A percentile compares a stretch with the other conserved stretches of the same genome.
Conservation (phyloP, 2,113 vertebrate species). For the Conger conger region DNA sequence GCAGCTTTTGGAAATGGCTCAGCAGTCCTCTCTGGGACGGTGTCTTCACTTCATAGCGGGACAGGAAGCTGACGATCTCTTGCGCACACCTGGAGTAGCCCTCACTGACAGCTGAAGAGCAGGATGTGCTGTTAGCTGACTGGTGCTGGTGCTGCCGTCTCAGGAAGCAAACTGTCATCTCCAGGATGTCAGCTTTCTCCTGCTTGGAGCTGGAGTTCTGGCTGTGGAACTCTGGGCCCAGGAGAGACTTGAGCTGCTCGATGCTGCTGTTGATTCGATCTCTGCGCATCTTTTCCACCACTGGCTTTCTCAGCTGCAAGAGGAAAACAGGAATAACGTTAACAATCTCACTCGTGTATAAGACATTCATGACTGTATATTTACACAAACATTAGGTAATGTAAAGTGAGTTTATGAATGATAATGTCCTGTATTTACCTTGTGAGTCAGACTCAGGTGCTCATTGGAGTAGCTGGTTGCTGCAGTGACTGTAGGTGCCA, state of each 20-base stretch:
- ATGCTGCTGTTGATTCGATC: slow-evolving; percentile 24
- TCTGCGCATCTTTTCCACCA: slow-evolving; percentile 28
- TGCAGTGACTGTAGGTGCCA: slow-evolving; percentile 20
- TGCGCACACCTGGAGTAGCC: slow-evolving; percentile 54
- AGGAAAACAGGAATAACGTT: neutral
- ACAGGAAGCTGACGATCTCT: slow-evolving; percentile 57
- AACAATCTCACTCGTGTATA: no score
- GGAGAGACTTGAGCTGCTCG: slow-evolving; percentile 21
- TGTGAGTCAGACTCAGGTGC: slow-evolving; percentile 13
- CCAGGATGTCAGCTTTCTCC: slow-evolving; percentile 62
- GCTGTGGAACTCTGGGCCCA: slow-evolving; percentile 49
- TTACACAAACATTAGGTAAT: no score
- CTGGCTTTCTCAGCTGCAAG: slow-evolving; percentile 8
- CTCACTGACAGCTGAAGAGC: slow-evolving; percentile 41
- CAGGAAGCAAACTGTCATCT: slow-evolving; percentile 65
- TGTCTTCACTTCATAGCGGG: slow-evolving; percentile 47
- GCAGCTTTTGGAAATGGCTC: slow-evolving; percentile 53
- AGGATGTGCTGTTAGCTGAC: neutral
- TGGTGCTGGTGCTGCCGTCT: slow-evolving; percentile 58
- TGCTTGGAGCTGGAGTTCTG: slow-evolving; percentile 61
- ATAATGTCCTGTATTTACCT: slow-evolving; percentile 16
- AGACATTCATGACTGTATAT: no score
- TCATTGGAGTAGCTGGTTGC: slow-evolving; percentile 20
- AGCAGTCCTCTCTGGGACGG: slow-evolving; percentile 56
- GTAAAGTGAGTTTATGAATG: neutral